Evolutionary conservation across 1,140 invertebrate genomes (phyloP), one percentile per base, ranked within the genome.

Genomic region (Lepidurus apus): DNA sequence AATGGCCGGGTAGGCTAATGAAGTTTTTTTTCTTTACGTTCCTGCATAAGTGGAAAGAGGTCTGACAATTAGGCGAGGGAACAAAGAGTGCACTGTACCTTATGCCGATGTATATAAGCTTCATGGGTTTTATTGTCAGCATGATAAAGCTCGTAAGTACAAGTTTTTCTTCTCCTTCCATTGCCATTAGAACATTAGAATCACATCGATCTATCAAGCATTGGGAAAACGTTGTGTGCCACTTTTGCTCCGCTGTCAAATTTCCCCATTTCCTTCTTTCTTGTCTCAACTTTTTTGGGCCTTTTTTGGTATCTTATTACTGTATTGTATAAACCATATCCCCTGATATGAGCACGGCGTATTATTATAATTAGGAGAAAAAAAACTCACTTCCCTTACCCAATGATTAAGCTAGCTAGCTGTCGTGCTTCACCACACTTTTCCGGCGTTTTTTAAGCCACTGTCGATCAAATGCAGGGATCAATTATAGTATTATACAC

Each of bases 341-440:
- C 53, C 53, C 34, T 34, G 34, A 34, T 17, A 17, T 21, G 53
- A 1, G 6, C 53, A 47, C 3, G 21, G 21, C 17, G 21, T 65
- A 65, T 17, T n/a, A 65, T 65, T 7, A 65, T 65, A 65, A 65
- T 65, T 65, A 65, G 53, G 53, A 65, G 21, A 65, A 65, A 65
- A 21, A 11, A 21, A n/a, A 9, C 53, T 65, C 8, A 21, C 13
- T 65, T 65, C 53, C 53, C 53, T 13, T 65, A 65, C 53, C 53
- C 53, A 65, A 65, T 21, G 53, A 65, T 65, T 21, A 13, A 65
- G 53, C 53, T 21, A 34, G 34, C 21, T 65, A 65, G 7, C n/a
- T 9, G 6, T 11, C 53, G 21, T 65, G 53, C 13, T n/a, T 65
- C 53, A 65, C 9, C 13, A 21, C 53, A 65, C 17, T 65, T 65